A percentile compares a stretch with the other conserved stretches of the same genome.
phyloP scores from a whole-genome alignment of 2,888 invertebrate species.

The Orchesella flavescens region DNA sequence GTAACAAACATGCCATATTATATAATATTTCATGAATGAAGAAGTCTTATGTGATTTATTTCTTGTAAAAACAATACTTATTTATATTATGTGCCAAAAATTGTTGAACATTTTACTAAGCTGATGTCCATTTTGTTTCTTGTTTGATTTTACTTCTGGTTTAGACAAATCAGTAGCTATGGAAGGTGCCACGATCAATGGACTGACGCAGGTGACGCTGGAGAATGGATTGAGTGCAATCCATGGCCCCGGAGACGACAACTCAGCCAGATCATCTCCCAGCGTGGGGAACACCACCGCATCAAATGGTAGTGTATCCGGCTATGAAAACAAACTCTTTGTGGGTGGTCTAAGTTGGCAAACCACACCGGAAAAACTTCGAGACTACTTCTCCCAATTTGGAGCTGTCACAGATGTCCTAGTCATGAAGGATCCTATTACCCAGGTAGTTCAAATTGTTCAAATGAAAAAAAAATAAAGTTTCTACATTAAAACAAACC shows the following conservation, averaged over 20 bases:
- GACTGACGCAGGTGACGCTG: slow-evolving; percentile 64
- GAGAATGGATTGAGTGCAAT: slow-evolving; percentile 69
- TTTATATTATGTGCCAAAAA: too few relatives aligned
- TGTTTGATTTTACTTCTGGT: not conserved
- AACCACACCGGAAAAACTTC: slow-evolving; percentile 92
- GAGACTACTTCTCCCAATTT: slow-evolving; percentile 93
- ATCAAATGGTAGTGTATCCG: slow-evolving; percentile 69
- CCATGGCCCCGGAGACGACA: slow-evolving; percentile 69
- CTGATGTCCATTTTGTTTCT: not conserved
- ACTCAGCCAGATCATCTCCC: slow-evolving; percentile 71
- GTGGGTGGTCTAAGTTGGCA: slow-evolving; percentile 95
- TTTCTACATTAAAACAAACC: not conserved
- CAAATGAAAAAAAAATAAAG: too few relatives aligned
- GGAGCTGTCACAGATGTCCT: slow-evolving; percentile 92
- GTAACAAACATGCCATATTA: not conserved
- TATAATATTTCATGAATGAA: not conserved
- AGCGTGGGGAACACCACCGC: slow-evolving; percentile 69
- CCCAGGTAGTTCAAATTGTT: slow-evolving; percentile 73
- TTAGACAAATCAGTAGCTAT: slow-evolving; percentile 63
- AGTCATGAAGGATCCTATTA: slow-evolving; percentile 95
- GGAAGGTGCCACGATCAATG: slow-evolving; percentile 69
- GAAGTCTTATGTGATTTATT: not conserved
- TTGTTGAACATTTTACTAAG: not conserved
- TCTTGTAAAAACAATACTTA: too few relatives aligned
- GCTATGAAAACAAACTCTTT: slow-evolving; percentile 81